Base-by-base conservation (phyloP, 1,140 invertebrate species). In the Triops cancriformis region DNA sequence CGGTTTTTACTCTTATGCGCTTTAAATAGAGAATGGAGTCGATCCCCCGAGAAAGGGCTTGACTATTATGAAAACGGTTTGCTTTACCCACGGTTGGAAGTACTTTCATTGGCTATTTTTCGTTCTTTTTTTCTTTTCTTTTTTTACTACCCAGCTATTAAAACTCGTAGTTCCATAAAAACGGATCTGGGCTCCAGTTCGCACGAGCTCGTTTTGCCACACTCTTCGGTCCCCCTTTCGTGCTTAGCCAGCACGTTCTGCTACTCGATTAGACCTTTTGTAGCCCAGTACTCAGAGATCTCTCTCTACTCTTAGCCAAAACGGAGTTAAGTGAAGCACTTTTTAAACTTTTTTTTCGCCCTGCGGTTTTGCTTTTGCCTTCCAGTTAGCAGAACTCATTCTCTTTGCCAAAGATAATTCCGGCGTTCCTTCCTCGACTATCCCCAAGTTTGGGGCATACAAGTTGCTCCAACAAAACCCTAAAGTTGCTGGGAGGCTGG, bases 241-340 rank as follows among this genome's bases (percentile, higher is more conserved):
- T 64, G 51, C 51, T 64, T 64, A 64, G 43, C 43, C 43, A 45
- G 51, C 51, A 64, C 51, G 51, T 64, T 64, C 18, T 64, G 51
- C 51, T 64, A 64, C 51, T 64, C 51, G 51, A 64, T 64, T 64
- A 64, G 51, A 64, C 51, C 51, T 64, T 64, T 64, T 64, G 14
- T 64, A 2, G n/a, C 14, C 10, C 51, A 23, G 51, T 64, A 12
- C 23, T 64, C 10, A 23, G 23, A 64, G 31, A 37, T 37, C 31
- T n/a, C n/a, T 18, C 43, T 45, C 5, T 18, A 45, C 43, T 45
- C 18, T 64, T 23, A 64, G 31, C 31, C 31, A 18, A 64, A 23
- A 64, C 14, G n/a, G 51, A 7, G 14, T 18, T 45, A 45, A 18
- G 11, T 45, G 6, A 45, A 45, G 43, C 11, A 18, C 11, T 45